Evolutionary conservation across 2,113 vertebrate genomes (phyloP).

Genomic region (Protobothrops flavoviridis): DNA sequence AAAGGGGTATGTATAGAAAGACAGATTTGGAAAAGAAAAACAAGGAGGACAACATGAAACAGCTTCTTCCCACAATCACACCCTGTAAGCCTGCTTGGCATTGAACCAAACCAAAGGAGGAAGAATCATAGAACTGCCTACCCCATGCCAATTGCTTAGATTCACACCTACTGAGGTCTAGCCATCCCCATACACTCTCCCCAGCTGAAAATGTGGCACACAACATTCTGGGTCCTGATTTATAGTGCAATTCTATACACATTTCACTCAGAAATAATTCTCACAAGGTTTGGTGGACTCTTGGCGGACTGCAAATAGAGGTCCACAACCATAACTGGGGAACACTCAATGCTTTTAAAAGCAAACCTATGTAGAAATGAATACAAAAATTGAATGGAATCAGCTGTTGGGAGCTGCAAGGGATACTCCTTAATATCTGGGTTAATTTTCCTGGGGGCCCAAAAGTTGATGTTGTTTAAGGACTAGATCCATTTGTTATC

Average conservation of each 20-base stretch:
- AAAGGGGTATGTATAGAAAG: background rate
- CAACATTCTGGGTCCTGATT: background rate
- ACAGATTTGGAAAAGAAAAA: background rate
- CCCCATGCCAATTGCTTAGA: background rate
- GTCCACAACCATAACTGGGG: background rate
- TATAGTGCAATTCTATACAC: background rate
- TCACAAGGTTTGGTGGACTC: background rate
- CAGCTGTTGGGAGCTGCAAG: background rate
- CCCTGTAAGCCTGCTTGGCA: background rate
- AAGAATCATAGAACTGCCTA: background rate
- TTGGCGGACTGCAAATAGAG: background rate
- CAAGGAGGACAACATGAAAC: background rate
- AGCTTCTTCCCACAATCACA: background rate
- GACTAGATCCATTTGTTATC: slow-evolving; percentile 27
- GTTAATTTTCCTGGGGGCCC: background rate
- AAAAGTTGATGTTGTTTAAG: slow-evolving; percentile 14
- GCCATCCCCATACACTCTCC: background rate
- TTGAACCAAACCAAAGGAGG: background rate
- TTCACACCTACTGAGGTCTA: background rate
- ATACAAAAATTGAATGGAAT: background rate
- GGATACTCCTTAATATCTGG: background rate
- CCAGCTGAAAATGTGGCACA: background rate
- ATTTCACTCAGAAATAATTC: background rate
- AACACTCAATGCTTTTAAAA: background rate
- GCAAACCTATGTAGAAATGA: background rate